Evolutionary conservation across 1,140 invertebrate species (phyloP).

Genomic region (Octopus bimaculoides): DNA sequence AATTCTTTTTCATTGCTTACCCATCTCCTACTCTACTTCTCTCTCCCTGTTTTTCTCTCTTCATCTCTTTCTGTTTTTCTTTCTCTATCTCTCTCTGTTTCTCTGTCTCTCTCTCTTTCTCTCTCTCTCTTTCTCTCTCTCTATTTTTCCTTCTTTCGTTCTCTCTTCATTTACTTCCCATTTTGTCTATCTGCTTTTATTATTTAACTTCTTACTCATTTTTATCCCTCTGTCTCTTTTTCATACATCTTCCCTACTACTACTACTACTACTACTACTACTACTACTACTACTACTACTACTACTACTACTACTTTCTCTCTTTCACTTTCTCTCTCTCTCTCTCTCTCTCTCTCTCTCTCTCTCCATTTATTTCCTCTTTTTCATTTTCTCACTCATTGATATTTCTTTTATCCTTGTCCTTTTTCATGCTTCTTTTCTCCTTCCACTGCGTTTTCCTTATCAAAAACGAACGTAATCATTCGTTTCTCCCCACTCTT

Average conservation of each 20-base stretch:
- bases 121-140: neutral
- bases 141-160: neutral
- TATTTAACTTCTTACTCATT: neutral
- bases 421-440: no score
- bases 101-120: neutral
- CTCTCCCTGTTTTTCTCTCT: neutral
- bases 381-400: no score
- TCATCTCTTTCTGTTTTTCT: neutral
- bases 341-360: no score
- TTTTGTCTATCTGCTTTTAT: neutral
- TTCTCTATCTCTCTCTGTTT: neutral
- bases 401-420: no score
- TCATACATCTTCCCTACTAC: neutral
- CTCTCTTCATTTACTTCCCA: neutral
- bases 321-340: no score
- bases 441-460: no score
- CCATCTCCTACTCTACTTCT: neutral
- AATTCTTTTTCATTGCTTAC: neutral
- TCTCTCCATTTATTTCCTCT: no score
- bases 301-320: no score
- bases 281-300: no score
- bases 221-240: neutral
- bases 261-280: neutral
- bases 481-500: no score
- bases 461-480: no score